Percentiles rank a stretch among this genome's conserved stretches.
Evolutionary conservation across 1,140 invertebrate genomes (phyloP).

Genomic region (Orius insidiosus): DNA sequence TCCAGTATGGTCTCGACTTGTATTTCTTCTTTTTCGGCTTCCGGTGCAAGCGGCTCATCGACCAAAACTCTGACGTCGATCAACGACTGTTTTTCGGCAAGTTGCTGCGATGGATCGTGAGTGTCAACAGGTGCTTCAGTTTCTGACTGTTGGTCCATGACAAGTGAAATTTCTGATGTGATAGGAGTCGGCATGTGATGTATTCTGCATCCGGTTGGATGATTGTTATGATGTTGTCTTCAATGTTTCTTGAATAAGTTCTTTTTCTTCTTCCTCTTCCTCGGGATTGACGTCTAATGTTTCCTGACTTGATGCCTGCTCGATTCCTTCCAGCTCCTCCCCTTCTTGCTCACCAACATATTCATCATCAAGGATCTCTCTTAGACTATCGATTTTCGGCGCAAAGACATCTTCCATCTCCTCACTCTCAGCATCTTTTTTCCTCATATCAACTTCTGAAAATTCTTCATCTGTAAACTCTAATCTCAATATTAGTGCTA

Average conservation of each 20-base stretch:
- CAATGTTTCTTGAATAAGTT: no score
- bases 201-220: no score
- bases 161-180: conserved; percentile 1
- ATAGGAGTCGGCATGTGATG: conserved; percentile 1
- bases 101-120: background rate
- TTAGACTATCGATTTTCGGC: conserved; percentile 4
- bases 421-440: background rate
- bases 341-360: background rate
- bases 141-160: background rate
- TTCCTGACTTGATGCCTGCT: no score
- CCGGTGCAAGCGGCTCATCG: no score
- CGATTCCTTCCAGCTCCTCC: no score
- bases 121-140: no score
- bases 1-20: conserved; percentile 4
- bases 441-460: background rate
- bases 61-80: conserved; percentile 2
- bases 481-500: no score
- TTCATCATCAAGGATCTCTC: conserved; percentile 6
- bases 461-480: background rate
- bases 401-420: conserved; percentile 2
- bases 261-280: no score
- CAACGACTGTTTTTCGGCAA: background rate
- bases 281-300: no score
- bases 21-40: background rate
- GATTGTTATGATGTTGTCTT: no score